phyloP scores from a whole-genome alignment of 1,140 invertebrate genomes.

The Drosophila kepulauana region DNA sequence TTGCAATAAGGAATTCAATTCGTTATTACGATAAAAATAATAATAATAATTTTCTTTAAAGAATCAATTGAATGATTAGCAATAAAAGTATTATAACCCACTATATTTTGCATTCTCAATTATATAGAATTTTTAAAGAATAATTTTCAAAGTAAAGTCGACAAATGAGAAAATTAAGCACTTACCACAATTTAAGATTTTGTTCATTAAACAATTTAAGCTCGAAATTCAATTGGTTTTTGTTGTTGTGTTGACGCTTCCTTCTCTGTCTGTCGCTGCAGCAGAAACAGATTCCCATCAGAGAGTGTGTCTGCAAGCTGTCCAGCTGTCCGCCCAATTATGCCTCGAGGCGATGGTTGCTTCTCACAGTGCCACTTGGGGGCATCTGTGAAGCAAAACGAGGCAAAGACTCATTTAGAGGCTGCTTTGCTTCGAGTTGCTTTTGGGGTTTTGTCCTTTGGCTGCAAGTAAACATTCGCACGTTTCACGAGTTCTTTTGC shows the following conservation, averaged over 20 bases:
- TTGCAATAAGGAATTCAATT: too few relatives aligned
- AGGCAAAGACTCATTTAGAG: not conserved
- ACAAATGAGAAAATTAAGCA: not conserved
- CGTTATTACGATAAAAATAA: too few relatives aligned
- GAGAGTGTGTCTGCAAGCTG: not conserved
- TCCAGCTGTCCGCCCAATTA: conserved; percentile 31
- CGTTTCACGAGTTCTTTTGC: conserved; percentile 64
- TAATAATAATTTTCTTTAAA: too few relatives aligned
- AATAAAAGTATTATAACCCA: too few relatives aligned
- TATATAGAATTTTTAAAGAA: not conserved
- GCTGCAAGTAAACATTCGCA: conserved; percentile 64
- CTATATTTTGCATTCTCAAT: too few relatives aligned
- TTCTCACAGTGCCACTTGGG: conserved; percentile 9
- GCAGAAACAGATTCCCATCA: conserved; percentile 35
- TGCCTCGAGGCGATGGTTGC: not conserved
- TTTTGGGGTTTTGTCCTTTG: conserved; percentile 34
- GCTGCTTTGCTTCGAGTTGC: conserved; percentile 10
- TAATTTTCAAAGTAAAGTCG: not conserved
- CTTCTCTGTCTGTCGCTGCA: not conserved
- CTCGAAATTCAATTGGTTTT: not conserved
- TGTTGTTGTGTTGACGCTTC: not conserved
- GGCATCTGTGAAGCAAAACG: not conserved
- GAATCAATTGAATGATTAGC: too few relatives aligned
- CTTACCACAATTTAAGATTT: not conserved
- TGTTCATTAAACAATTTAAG: not conserved